phyloP scores from a whole-genome alignment of 2,888 invertebrate genomes.

The Nomada lathburiana region DNA sequence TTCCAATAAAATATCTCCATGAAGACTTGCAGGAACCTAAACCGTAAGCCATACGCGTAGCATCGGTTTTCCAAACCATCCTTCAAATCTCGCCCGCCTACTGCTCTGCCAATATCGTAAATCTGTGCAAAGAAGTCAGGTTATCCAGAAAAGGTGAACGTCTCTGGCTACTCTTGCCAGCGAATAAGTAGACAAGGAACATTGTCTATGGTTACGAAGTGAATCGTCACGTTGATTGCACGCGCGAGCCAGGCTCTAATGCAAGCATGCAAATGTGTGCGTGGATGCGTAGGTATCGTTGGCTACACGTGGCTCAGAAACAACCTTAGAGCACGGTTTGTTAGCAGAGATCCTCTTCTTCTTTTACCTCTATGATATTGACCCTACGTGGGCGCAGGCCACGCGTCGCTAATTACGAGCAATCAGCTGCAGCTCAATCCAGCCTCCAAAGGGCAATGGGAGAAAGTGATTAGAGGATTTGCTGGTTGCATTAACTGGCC shows the following conservation, averaged over 20 bases:
- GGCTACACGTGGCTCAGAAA: constrained; percentile 58
- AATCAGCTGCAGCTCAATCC: constrained; percentile 79
- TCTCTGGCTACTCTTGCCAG: not conserved
- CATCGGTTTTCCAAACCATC: too few relatives aligned
- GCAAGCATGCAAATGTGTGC: constrained; percentile 45
- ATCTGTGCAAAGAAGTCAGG: constrained; percentile 8
- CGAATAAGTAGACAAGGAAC: constrained; percentile 2
- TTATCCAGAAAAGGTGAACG: too few relatives aligned
- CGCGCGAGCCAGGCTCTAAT: constrained; percentile 14
- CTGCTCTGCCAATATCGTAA: constrained; percentile 12
- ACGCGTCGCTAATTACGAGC: constrained; percentile 83
- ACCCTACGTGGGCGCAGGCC: constrained; percentile 81
- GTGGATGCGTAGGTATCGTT: constrained; percentile 61
- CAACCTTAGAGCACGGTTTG: constrained; percentile 67
- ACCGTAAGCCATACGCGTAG: not conserved
- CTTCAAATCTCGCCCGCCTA: not conserved
- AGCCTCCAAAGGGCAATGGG: constrained; percentile 74
- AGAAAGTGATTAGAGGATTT: constrained; percentile 79
- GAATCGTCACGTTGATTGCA: constrained; percentile 65
- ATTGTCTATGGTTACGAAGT: constrained; percentile 35
- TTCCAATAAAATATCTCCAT: constrained; percentile 7
- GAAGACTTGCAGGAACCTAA: not conserved
- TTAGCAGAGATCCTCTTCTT: constrained; percentile 64
- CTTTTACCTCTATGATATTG: constrained; percentile 63
- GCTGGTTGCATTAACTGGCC: constrained; percentile 67